Base-by-base conservation (phyloP, 2,113 vertebrate genomes). In the Bombycilla garrulus region DNA sequence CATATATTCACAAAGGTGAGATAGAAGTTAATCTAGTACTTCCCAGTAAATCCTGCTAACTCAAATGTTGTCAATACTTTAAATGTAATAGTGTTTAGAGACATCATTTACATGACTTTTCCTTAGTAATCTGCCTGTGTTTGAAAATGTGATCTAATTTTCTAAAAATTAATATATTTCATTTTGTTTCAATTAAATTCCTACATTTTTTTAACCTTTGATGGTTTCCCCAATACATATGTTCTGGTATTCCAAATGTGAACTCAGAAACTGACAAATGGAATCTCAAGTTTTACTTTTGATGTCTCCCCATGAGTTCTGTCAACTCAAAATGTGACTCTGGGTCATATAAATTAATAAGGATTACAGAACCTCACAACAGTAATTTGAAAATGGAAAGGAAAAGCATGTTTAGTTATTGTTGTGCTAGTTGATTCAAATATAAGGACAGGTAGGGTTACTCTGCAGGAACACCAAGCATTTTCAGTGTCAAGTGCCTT, bases 401-500 rank as follows among this genome's bases (percentile, higher is more conserved):
- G 24, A 47, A 90, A 81, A 73, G 11, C n/a, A 24, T 35, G 35
- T 79, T 64, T 72, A 73, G 40, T 56, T 86, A 81, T 44, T 73
- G 23, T 44, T 76, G 18, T 67, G 21, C 42, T 72, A 64, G 35
- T n/a, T 80, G 36, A 82, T 84, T 71, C 25, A 92, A 64, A 89
- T 50, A 38, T 50, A 72, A 72, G 44, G 80, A 66, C 72, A 94
- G 51, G 11, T 23, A 67, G 51, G 54, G 36, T 53, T 88, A 92
- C 54, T 97, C 62, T 95, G 96, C 79, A 96, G 86, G 84, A 97
- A 83, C 42, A 65, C 23, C 9, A 38, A 65, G 40, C 58, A 86
- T 62, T 77, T 92, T 65, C 45, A 80, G 38, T 20, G 21, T 69
- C 64, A 92, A 97, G 67, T 44, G 4, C 69, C 78, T 96, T 94